These are phyloP conservation scores for Melanogrammus aeglefinus DNA, from an alignment of 2,797 vertebrate genomes.

Conservation along the genomic window DNA sequence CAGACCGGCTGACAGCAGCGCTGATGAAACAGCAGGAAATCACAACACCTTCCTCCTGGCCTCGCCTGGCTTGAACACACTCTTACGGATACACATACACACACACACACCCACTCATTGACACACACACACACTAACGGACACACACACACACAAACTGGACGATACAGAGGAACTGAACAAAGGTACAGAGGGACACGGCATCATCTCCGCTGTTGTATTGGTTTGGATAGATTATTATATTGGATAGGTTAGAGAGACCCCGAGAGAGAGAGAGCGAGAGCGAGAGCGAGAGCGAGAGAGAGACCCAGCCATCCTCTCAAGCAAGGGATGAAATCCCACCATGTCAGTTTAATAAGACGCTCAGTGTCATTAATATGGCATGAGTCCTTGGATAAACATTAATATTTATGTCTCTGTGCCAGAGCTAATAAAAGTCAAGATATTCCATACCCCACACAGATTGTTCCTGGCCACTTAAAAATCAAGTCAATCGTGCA, in stretches of 20 bases:
- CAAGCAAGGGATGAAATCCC: slow-evolving; percentile 50
- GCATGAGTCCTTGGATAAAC: slow-evolving; percentile 49
- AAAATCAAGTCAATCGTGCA: neutral
- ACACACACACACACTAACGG: no score
- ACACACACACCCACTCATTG: no score
- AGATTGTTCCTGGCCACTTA: slow-evolving; percentile 12
- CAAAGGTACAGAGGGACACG: neutral
- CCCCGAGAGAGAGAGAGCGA: no score
- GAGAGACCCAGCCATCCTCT: neutral
- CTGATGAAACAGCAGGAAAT: slow-evolving; percentile 70
- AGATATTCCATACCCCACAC: slow-evolving; percentile 41
- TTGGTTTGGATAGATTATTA: neutral
- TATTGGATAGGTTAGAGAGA: no score
- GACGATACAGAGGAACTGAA: no score
- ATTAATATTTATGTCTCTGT: slow-evolving; percentile 58
- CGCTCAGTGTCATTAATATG: slow-evolving; percentile 64
- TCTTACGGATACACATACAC: neutral
- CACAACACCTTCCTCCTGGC: neutral
- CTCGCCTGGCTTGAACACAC: neutral
- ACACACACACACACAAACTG: neutral
- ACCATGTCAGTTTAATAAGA: slow-evolving; percentile 61
- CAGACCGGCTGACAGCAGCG: slow-evolving; percentile 25
- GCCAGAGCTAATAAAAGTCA: slow-evolving; percentile 54
- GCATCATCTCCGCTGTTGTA: neutral
- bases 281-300: no score